Evolutionary conservation across 1,140 invertebrate species (phyloP).

Genomic region (Homarus americanus): DNA sequence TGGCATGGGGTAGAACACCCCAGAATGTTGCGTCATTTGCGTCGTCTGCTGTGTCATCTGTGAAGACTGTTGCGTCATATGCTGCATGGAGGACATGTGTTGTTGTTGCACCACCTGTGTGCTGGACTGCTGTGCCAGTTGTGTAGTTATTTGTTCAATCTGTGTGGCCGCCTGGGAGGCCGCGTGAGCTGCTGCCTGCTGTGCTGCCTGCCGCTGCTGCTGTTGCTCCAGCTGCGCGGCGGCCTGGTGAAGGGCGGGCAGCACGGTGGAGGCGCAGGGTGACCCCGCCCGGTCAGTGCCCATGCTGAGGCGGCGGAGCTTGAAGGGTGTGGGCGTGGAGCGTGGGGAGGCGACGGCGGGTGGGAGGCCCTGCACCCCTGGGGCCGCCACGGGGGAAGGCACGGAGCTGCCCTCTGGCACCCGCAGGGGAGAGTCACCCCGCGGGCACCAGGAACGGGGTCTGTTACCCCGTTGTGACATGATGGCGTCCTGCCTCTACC

Average conservation of each 20-base stretch:
- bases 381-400: slow-evolving; percentile 60
- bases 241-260: slow-evolving; percentile 35
- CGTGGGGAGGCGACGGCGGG: slow-evolving; percentile 61
- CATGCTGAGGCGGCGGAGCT: slow-evolving; percentile 61
- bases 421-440: slow-evolving; percentile 63
- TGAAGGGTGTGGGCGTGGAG: slow-evolving; percentile 69
- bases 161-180: slow-evolving; percentile 24
- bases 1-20: slow-evolving; percentile 63
- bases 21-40: slow-evolving; percentile 38
- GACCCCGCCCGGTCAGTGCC: slow-evolving; percentile 42
- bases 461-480: slow-evolving; percentile 55
- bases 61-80: not conserved
- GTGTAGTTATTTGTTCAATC: slow-evolving; percentile 29
- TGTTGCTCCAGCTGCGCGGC: slow-evolving; percentile 46
- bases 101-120: not conserved
- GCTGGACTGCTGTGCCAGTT: slow-evolving; percentile 7
- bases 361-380: slow-evolving; percentile 58
- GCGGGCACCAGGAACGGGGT: slow-evolving; percentile 65
- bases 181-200: slow-evolving; percentile 16
- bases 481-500: not conserved
- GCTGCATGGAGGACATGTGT: not conserved
- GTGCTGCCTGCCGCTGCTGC: slow-evolving; percentile 41
- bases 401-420: slow-evolving; percentile 42
- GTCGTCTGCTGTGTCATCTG: not conserved
- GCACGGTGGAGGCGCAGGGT: slow-evolving; percentile 19